A percentile compares a stretch with the other conserved stretches of the same genome.
Conservation (phyloP, 2,113 vertebrate genomes). For the Zootoca vivipara region DNA sequence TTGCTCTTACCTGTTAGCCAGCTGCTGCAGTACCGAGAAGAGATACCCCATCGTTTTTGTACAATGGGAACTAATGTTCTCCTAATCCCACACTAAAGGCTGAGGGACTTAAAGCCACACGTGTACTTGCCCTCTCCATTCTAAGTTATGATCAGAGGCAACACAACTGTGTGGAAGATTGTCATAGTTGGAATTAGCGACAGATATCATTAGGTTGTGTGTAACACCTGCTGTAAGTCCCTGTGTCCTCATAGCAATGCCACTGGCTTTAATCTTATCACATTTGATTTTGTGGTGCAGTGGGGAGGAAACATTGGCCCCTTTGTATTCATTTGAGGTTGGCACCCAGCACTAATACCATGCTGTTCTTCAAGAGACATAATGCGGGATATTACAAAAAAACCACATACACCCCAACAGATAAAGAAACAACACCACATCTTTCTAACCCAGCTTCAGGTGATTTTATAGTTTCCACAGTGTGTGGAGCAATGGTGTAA, state of each 20-base stretch:
- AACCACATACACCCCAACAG: constrained; percentile 18
- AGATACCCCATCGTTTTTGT: constrained; percentile 38
- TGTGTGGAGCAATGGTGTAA: constrained; percentile 11
- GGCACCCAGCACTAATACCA: constrained; percentile 60
- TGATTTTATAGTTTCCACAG: constrained; percentile 25
- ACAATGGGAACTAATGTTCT: constrained; percentile 54
- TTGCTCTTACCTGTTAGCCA: constrained; percentile 29
- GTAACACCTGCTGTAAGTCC: constrained; percentile 67
- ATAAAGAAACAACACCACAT: constrained; percentile 33
- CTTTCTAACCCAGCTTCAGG: constrained; percentile 32
- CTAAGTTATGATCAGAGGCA: constrained; percentile 51
- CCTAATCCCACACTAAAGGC: constrained; percentile 59
- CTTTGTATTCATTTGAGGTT: constrained; percentile 65
- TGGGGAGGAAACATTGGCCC: constrained; percentile 53
- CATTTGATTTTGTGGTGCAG: constrained; percentile 66
- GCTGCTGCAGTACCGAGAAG: constrained; percentile 13
- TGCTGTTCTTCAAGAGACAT: constrained; percentile 68
- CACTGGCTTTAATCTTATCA: constrained; percentile 66
- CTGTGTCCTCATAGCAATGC: constrained; percentile 69
- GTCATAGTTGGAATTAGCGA: constrained; percentile 71
- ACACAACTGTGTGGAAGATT: constrained; percentile 66
- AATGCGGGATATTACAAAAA: constrained; percentile 54
- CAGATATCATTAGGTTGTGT: constrained; percentile 59
- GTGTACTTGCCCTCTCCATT: constrained; percentile 56
- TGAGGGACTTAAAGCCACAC: constrained; percentile 50